Evolutionary conservation across 2,888 invertebrate species (phyloP), one percentile per base, ranked within the genome.

Genomic region (Dione juno): DNA sequence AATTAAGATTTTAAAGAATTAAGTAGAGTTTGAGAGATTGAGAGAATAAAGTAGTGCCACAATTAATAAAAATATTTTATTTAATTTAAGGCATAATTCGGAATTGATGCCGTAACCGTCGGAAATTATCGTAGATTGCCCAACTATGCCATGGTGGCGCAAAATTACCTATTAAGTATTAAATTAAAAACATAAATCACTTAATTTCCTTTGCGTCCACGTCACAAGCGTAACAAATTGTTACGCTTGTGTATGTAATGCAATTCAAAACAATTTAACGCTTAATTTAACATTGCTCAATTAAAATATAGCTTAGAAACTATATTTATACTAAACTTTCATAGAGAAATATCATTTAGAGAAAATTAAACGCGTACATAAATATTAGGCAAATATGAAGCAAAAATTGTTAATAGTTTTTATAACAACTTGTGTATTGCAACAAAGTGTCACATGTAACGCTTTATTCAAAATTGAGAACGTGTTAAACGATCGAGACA

Each of bases 231-330:
- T 52, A 59, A 45, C 54, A 53, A 35, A 66, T 53, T 19, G 45
- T 54, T 66, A 69, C 57, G 64, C 70, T 45, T 57, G 66, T 57
- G 57, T 48, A 53, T 45, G 41, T 63, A 52, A 65, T 67, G 11
- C 43, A 61, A 69, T 59, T 59, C 53, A 8, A 19, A 65, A 50
- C 66, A 76, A 77, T 78, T 72, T 72, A 66, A 74, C 74, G 75
- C 66, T 67, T 73, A 64, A 69, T 74, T 73, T 68, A 74, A 74
- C 66, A 67, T 69, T 41, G 35, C 61, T 69, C 71, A 57, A 69
- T 73, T 67, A 67, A 48, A 58, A 66, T 59, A 54, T 54, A 71
- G 59, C 40, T 66, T 65, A 64, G 53, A 68, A 72, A 64, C 54
- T 58, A 67, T 73, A 73, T 67, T 74, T 66, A 64, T 71, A 67